Conservation (phyloP, 2,113 vertebrate genomes). For the Indri indri region DNA sequence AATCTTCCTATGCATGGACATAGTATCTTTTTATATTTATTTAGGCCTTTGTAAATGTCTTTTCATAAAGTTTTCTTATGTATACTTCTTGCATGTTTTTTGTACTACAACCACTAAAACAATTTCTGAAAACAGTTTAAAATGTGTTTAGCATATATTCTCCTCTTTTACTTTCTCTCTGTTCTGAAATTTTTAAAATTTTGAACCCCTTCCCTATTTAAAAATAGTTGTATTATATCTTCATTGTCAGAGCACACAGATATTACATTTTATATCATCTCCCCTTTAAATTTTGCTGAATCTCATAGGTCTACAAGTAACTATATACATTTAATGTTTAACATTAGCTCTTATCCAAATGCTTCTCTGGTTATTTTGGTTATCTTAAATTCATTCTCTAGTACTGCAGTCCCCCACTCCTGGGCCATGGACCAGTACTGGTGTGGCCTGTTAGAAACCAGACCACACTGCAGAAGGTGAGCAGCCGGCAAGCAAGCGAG, state of each 20-base stretch:
- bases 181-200: neutral
- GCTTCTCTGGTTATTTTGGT: neutral
- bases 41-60: neutral
- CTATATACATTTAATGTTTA: neutral
- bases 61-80: neutral
- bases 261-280: neutral
- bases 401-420: too few species aligned
- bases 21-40: neutral
- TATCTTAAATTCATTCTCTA: neutral
- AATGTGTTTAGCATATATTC: neutral
- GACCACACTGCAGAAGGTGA: too few species aligned
- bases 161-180: neutral
- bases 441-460: too few species aligned
- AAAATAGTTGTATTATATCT: neutral
- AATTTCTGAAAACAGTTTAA: neutral
- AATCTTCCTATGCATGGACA: neutral
- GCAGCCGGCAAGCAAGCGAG: too few species aligned
- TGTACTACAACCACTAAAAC: neutral
- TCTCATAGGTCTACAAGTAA: neutral
- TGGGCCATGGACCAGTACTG: too few species aligned
- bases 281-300: neutral
- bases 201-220: neutral
- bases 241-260: neutral
- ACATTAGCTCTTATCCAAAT: neutral
- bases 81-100: neutral